Percentiles rank a stretch among this genome's conserved stretches.
phyloP scores from a whole-genome alignment of 2,888 invertebrate genomes.

The Tinea semifulvella region DNA sequence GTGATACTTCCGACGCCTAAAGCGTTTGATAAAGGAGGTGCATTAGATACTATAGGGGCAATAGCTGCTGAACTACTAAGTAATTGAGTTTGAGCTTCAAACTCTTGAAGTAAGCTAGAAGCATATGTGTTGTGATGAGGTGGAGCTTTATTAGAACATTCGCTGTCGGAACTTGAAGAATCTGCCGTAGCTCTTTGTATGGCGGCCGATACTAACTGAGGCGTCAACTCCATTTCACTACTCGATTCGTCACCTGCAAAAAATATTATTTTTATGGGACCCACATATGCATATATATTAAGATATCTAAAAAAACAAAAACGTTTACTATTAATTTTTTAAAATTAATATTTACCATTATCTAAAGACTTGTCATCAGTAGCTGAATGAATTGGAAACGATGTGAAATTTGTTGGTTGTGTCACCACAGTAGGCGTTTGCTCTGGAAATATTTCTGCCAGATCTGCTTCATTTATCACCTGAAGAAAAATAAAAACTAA shows the following conservation, averaged over 20 bases:
- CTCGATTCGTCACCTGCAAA: slow-evolving; percentile 70
- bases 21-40: slow-evolving; percentile 31
- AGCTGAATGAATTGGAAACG: slow-evolving; percentile 49
- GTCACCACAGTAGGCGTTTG: slow-evolving; percentile 67
- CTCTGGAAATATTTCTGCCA: slow-evolving; percentile 81
- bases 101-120: slow-evolving; percentile 80
- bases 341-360: slow-evolving; percentile 47
- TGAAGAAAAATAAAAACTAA: slow-evolving; percentile 27
- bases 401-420: slow-evolving; percentile 68
- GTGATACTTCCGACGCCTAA: slow-evolving; percentile 45
- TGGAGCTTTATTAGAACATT: slow-evolving; percentile 62
- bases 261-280: background rate
- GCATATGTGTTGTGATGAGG: slow-evolving; percentile 70
- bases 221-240: slow-evolving; percentile 80
- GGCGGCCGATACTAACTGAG: slow-evolving; percentile 77
- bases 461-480: slow-evolving; percentile 82
- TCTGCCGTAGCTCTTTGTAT: slow-evolving; percentile 75
- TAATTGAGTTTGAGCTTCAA: slow-evolving; percentile 81
- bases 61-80: slow-evolving; percentile 61
- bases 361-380: slow-evolving; percentile 60
- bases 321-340: background rate
- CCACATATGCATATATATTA: background rate
- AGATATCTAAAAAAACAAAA: background rate
- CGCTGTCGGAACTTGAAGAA: slow-evolving; percentile 78
- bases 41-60: slow-evolving; percentile 35